Evolutionary conservation across 2,888 invertebrate genomes (phyloP).

Genomic region (Apamea monoglypha): DNA sequence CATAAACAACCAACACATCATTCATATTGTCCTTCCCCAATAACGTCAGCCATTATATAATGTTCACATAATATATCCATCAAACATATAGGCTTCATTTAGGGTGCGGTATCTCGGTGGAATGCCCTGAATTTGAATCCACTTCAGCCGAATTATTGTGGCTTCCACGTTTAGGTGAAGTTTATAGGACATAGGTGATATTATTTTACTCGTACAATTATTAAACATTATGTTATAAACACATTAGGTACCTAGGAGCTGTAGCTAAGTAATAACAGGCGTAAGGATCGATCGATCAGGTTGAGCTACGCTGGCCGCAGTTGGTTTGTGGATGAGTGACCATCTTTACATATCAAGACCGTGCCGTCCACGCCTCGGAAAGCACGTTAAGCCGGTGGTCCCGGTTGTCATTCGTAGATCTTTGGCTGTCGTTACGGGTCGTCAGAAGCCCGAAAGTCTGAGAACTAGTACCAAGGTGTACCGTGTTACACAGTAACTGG

Average conservation of each 20-base stretch:
- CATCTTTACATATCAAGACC: background rate
- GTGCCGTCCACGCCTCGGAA: background rate
- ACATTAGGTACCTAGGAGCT: background rate
- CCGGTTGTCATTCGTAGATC: too few relatives aligned
- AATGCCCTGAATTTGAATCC: slow-evolving; percentile 45
- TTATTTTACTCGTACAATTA: background rate
- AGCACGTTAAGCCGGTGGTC: too few relatives aligned
- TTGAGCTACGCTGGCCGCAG: too few relatives aligned
- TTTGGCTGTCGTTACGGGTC: too few relatives aligned
- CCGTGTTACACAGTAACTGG: too few relatives aligned
- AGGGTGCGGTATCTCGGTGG: slow-evolving; percentile 31
- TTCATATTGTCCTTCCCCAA: background rate
- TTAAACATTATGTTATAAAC: background rate
- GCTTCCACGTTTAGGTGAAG: slow-evolving; percentile 3
- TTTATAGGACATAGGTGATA: background rate
- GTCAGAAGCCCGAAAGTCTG: too few relatives aligned
- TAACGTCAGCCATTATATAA: background rate
- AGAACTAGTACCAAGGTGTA: too few relatives aligned
- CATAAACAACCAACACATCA: background rate
- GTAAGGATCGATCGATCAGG: too few relatives aligned
- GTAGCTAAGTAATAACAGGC: too few relatives aligned
- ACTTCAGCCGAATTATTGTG: slow-evolving; percentile 24
- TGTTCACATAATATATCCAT: background rate
- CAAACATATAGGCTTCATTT: background rate
- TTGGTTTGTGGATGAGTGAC: too few relatives aligned